Percentiles rank a stretch among this genome's conserved stretches.
Evolutionary conservation across 2,113 vertebrate species (phyloP).

Genomic region (Danionella cerebrum): DNA sequence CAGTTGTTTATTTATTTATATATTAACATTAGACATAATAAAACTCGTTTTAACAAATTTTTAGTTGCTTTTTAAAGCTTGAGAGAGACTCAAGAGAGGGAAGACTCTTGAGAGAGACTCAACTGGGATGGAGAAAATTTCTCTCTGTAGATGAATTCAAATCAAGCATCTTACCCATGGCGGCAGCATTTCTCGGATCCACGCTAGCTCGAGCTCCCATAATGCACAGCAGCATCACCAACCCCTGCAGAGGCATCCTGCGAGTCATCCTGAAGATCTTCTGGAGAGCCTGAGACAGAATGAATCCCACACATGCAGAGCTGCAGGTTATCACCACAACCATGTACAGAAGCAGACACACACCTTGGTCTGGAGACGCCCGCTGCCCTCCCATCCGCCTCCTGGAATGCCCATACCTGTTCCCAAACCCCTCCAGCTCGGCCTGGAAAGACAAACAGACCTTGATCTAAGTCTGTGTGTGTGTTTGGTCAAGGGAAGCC

Average conservation of each 20-base stretch:
- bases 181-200: conserved; percentile 58
- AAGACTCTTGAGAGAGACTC: too few species aligned
- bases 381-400: conserved; percentile 41
- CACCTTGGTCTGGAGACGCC: conserved; percentile 31
- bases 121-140: too few species aligned
- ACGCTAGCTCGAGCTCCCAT: conserved; percentile 54
- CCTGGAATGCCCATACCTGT: conserved; percentile 50
- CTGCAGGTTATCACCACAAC: conserved; percentile 34
- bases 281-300: conserved; percentile 28
- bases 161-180: conserved; percentile 69
- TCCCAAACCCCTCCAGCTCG: conserved; percentile 52
- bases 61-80: too few species aligned
- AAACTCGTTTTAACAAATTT: too few species aligned
- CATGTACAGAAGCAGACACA: conserved; percentile 8
- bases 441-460: conserved; percentile 69
- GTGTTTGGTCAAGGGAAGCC: conserved; percentile 33
- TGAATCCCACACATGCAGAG: conserved; percentile 27
- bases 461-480: conserved; percentile 58
- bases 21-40: too few species aligned
- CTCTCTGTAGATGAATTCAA: too few species aligned
- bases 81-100: too few species aligned
- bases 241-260: conserved; percentile 37
- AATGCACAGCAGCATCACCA: conserved; percentile 64
- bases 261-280: conserved; percentile 49
- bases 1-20: too few species aligned